Evolutionary conservation across 2,113 vertebrate species (phyloP).

Genomic region (Ammodytes marinus): DNA sequence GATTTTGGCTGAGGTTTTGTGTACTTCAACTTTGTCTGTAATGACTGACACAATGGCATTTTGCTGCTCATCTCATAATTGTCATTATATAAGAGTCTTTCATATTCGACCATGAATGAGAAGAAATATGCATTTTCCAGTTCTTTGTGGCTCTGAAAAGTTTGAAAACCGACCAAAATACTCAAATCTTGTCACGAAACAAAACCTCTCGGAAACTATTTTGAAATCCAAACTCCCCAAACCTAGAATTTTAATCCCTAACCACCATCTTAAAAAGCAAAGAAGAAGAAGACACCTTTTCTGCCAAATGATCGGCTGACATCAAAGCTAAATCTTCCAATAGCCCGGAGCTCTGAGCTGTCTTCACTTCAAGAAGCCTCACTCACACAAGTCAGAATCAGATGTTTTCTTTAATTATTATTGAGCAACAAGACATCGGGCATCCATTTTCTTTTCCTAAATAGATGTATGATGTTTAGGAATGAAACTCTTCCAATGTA

Average conservation of each 20-base stretch:
- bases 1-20: background rate
- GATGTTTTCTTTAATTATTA: conserved; percentile 24
- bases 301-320: background rate
- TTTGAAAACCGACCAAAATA: background rate
- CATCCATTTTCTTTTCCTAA: conserved; percentile 60
- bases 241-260: background rate
- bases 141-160: background rate
- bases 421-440: conserved; percentile 43
- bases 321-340: background rate
- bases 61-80: background rate
- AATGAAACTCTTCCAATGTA: conserved; percentile 38
- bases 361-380: background rate
- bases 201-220: background rate
- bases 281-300: conserved; percentile 2
- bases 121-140: background rate
- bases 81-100: background rate
- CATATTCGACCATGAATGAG: background rate
- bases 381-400: background rate
- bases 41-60: too few species aligned
- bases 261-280: background rate
- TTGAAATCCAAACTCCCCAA: conserved; percentile 2
- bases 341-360: background rate
- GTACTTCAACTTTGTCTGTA: background rate
- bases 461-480: conserved; percentile 61
- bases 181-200: background rate